phyloP scores from a whole-genome alignment of 1,140 invertebrate genomes.

The Pectinophora gossypiella region DNA sequence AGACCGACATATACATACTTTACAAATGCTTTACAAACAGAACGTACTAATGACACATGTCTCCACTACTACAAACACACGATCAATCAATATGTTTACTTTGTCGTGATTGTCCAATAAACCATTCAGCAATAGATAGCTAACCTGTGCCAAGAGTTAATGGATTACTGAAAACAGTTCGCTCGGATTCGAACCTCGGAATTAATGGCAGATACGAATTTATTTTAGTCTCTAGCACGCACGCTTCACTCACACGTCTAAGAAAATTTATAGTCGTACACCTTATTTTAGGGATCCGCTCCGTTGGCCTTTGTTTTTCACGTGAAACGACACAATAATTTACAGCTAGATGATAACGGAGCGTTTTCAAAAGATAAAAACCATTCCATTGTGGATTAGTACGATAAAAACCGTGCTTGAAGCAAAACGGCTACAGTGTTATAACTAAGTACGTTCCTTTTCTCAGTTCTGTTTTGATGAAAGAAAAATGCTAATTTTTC shows the following conservation, averaged over 20 bases:
- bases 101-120: not conserved
- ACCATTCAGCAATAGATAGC: not conserved
- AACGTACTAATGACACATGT: no score
- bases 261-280: not conserved
- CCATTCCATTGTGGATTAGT: conserved; percentile 48
- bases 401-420: conserved; percentile 37
- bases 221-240: not conserved
- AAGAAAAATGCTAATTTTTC: not conserved
- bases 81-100: no score
- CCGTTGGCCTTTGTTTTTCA: conserved; percentile 23
- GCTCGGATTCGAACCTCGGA: not conserved
- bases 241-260: not conserved
- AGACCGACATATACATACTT: no score
- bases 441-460: conserved; percentile 13
- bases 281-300: not conserved
- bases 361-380: conserved; percentile 41
- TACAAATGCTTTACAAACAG: no score
- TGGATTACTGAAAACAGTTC: not conserved
- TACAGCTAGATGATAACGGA: conserved; percentile 45
- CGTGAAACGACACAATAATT: conserved; percentile 50
- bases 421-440: conserved; percentile 26
- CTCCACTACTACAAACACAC: no score
- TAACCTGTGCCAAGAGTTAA: not conserved
- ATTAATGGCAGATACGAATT: not conserved
- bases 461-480: not conserved